phyloP scores from a whole-genome alignment of 2,888 invertebrate species.

The Plagodis pulveraria region DNA sequence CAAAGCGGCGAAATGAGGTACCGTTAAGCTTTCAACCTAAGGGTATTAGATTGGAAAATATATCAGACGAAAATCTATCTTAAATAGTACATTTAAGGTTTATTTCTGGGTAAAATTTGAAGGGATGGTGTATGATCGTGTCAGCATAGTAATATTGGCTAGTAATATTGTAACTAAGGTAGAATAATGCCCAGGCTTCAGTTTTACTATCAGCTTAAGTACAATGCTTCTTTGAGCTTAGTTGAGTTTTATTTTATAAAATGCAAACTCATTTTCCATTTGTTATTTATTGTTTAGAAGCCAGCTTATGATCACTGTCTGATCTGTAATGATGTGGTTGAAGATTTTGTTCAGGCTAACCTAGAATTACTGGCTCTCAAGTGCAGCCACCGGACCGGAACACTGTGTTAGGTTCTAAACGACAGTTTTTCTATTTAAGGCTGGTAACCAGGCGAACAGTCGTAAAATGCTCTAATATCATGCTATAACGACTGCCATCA shows the following conservation, averaged over 20 bases:
- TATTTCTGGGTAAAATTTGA: not conserved
- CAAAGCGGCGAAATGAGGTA: conserved; percentile 3
- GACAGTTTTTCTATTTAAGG: too few species aligned
- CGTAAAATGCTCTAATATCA: too few species aligned
- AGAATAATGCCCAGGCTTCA: not conserved
- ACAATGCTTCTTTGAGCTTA: not conserved
- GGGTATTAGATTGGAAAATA: not conserved
- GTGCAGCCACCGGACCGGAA: too few species aligned
- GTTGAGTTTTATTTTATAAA: not conserved
- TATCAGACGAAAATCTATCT: not conserved
- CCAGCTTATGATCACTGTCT: too few species aligned
- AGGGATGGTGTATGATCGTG: conserved; percentile 2
- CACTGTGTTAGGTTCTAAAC: too few species aligned
- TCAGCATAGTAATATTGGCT: conserved; percentile 12
- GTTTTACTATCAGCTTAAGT: not conserved
- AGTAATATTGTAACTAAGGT: conserved; percentile 13
- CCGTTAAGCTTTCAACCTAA: conserved; percentile 2
- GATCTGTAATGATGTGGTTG: too few species aligned
- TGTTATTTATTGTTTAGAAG: too few species aligned
- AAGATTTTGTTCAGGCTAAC: too few species aligned
- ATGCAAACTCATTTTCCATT: not conserved
- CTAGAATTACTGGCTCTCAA: too few species aligned
- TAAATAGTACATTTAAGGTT: not conserved
- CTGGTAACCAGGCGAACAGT: too few species aligned
- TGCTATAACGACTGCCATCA: too few species aligned